Evolutionary conservation across 23 tunicate genomes (phyloP), one percentile per base, ranked within the genome.

Genomic region (Corella eumyota): DNA sequence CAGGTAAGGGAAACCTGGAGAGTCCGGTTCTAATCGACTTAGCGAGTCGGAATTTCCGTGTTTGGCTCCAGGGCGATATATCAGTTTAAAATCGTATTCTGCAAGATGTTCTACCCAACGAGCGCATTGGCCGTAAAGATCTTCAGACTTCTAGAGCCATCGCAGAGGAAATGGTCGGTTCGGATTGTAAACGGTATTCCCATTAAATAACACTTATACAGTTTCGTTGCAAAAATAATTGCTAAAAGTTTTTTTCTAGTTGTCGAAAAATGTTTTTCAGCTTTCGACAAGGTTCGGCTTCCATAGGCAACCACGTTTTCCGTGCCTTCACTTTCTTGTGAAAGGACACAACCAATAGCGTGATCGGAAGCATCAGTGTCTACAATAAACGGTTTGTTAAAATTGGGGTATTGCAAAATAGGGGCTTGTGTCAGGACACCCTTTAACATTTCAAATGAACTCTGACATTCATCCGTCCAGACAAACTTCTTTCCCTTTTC

Each of bases 91-190:
- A 55, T 68, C 47, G 47, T 21, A 68, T 6, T 55, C 46, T 21
- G 74, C 74, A 4, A 68, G 46, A 23, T 33, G 74, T 68, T 68
- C 63, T 4, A 52, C 31, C 74, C 74, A 54, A 1, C 74, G 6
- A 6, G 63, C 74, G 29, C 74, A 68, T 34, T 68, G 74, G 17
- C 74, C 74, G 30, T 68, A 68, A 2, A 50, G 29, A 25, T 66
- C 71, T 4, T 55, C 4, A 21, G 61, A 56, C 3, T 55, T 52
- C 36, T 63, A 68, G n/a, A 68, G 25, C 62, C 63, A 68, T 19
- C 74, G 50, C 2, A 34, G 45, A 6, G 71, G 50, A 59, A 31
- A 25, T 66, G 74, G 32, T 68, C 63, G 9, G 62, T 68, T 32
- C 74, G 31, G 1, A 68, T 2, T 13, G 23, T 22, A 34, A 54